Evolutionary conservation across 1,140 invertebrate species (phyloP), one percentile per base, ranked within the genome.

Genomic region (Octopus sinensis): DNA sequence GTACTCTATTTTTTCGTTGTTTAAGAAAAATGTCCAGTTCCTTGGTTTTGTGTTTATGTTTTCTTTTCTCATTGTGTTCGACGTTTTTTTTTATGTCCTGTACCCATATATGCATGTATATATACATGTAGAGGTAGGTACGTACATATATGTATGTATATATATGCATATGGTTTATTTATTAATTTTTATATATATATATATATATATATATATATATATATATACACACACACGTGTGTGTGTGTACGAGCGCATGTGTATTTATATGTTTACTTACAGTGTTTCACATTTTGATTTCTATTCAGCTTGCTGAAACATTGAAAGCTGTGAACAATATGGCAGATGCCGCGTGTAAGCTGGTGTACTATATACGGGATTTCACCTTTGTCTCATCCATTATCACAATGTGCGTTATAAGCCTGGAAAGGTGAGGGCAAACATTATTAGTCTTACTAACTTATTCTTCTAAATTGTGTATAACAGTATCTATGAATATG

Each of bases 361-460:
- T 83, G 30, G 79, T 80, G 6, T 84, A 84, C 30, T 84, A 82
- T 77, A 30, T 82, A 2, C 73, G 82, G 17, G 84, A 84, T 75
- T 79, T 83, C 13, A 83, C 77, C 3, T 78, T 83, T 53, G 54
- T 80, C 10, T 84, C 79, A 54, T 82, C 82, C 13, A 82, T 84
- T 6, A 43, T 84, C 4, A 84, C 84, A 17, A 75, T 83, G 13
- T 83, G 80, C 10, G 76, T 82, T 12, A 83, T 84, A 56, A 84
- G 84, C 75, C 82, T 83, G 78, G 83, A 84, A 81, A 76, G 83
- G 83, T 82, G 76, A 79, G 75, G 17, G 13, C 56, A 62, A 62
- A 62, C 17, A 17, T 62, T 62, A 62, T 62, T 62, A 17, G 56
- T 62, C 56, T 62, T 17, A 17, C 30, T 43, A 43, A 43, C 30